Conservation (phyloP, 2,113 vertebrate genomes). For the Sorex araneus region DNA sequence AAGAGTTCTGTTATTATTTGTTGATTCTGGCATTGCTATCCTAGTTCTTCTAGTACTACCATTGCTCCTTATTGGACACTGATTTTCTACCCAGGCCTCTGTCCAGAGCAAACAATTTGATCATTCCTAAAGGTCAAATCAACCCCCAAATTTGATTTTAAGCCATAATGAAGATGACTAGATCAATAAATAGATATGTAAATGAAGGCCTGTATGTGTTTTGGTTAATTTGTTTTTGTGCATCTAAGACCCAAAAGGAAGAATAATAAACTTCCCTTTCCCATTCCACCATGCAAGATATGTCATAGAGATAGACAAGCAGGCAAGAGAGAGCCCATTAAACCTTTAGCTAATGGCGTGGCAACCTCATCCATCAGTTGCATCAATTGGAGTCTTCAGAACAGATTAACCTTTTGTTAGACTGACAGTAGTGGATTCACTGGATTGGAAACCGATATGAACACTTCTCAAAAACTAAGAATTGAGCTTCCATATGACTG, state of each 20-base stretch:
- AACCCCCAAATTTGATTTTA: conserved; percentile 15
- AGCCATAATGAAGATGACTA: conserved; percentile 29
- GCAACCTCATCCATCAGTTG: accelerated
- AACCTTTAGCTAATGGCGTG: too few species aligned
- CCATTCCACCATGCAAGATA: neutral
- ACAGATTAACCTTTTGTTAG: neutral
- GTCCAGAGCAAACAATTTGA: conserved; percentile 15
- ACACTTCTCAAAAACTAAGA: too few species aligned
- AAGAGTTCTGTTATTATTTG: conserved; percentile 2
- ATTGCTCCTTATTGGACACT: neutral
- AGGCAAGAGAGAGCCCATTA: neutral
- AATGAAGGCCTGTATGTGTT: neutral
- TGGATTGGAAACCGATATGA: neutral
- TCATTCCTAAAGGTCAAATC: conserved; percentile 40
- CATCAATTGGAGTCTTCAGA: neutral
- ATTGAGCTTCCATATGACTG: too few species aligned
- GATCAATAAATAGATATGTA: conserved; percentile 5
- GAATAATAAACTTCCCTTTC: neutral
- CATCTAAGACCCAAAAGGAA: neutral
- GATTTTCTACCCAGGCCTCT: conserved; percentile 21
- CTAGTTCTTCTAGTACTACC: neutral
- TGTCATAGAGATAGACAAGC: neutral
- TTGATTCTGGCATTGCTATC: neutral
- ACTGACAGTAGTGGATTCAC: accelerated
- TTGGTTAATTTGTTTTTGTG: neutral